Evolutionary conservation across 1,140 invertebrate genomes (phyloP).

Genomic region (Matsumurasca onukii): DNA sequence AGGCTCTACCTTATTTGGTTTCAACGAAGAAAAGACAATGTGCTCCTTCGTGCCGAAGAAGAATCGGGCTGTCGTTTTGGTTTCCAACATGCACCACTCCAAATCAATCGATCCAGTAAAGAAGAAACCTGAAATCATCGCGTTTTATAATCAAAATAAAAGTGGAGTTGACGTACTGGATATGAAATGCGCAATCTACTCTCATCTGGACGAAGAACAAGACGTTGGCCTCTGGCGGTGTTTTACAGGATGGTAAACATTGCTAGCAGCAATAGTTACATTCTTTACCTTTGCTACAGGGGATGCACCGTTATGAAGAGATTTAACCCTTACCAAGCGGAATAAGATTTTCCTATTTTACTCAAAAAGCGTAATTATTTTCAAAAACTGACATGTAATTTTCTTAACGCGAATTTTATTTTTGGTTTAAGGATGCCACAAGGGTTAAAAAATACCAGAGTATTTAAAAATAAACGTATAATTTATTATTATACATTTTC

Average conservation of each 20-base stretch:
- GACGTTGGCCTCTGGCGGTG: conserved; percentile 44
- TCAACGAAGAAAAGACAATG: conserved; percentile 32
- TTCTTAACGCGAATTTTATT: too few species aligned
- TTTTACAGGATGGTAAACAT: conserved; percentile 40
- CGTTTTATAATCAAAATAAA: conserved; percentile 44
- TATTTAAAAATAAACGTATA: too few species aligned
- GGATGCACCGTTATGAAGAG: conserved; percentile 19
- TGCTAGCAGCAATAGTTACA: conserved; percentile 38
- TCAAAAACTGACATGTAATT: too few species aligned
- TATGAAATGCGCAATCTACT: conserved; percentile 42
- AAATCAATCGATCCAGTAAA: conserved; percentile 29
- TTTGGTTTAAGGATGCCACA: too few species aligned
- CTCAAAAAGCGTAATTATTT: too few species aligned
- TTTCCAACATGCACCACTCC: conserved; percentile 45
- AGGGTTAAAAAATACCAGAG: too few species aligned
- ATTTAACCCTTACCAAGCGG: too few species aligned
- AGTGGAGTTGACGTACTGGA: conserved; percentile 44
- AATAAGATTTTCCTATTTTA: too few species aligned
- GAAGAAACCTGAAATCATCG: conserved; percentile 36
- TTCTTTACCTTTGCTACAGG: conserved; percentile 3
- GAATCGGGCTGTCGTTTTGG: conserved; percentile 41
- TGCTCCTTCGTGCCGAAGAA: conserved; percentile 39
- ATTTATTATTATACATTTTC: too few species aligned
- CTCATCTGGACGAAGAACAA: conserved; percentile 36
- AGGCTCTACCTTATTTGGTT: conserved; percentile 32